These are phyloP conservation scores for Eumeta japonica DNA, from an alignment of 1,140 invertebrate genomes.

Conservation along the genomic window DNA sequence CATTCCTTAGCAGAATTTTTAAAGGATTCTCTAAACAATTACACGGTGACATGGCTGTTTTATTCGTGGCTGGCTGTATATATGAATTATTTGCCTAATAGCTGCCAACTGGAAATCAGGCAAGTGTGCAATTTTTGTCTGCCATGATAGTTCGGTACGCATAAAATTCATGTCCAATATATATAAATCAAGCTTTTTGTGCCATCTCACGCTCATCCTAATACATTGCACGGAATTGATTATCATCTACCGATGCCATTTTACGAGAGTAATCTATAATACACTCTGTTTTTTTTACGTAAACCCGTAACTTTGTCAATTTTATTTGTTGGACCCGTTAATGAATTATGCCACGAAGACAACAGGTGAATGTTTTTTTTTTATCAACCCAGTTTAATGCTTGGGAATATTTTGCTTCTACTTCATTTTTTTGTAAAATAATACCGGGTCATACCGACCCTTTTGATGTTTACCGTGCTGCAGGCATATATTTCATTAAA, in stretches of 20 bases:
- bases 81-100: conserved; percentile 1
- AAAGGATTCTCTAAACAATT: background rate
- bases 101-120: conserved; percentile 4
- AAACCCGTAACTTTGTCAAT: conserved; percentile 9
- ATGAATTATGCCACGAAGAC: conserved; percentile 16
- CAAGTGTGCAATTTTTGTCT: conserved; percentile 8
- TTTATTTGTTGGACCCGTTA: conserved; percentile 12
- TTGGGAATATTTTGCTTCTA: conserved; percentile 2
- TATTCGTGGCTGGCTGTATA: background rate
- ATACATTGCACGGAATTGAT: conserved; percentile 22
- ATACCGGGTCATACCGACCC: conserved; percentile 13
- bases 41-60: background rate
- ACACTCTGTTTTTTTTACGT: conserved; percentile 26
- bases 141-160: conserved; percentile 8
- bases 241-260: conserved; percentile 39
- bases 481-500: conserved; percentile 16
- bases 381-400: conserved; percentile 19
- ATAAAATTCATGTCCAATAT: conserved; percentile 15
- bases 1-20: conserved; percentile 1
- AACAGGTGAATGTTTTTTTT: conserved; percentile 12
- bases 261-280: conserved; percentile 33
- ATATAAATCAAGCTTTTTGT: conserved; percentile 26
- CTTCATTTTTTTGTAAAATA: conserved; percentile 2
- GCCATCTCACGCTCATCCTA: conserved; percentile 34
- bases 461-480: conserved; percentile 11